A percentile compares a stretch with the other conserved stretches of the same genome.
Conservation (phyloP, 2,888 invertebrate genomes). For the Abrostola triplasia region DNA sequence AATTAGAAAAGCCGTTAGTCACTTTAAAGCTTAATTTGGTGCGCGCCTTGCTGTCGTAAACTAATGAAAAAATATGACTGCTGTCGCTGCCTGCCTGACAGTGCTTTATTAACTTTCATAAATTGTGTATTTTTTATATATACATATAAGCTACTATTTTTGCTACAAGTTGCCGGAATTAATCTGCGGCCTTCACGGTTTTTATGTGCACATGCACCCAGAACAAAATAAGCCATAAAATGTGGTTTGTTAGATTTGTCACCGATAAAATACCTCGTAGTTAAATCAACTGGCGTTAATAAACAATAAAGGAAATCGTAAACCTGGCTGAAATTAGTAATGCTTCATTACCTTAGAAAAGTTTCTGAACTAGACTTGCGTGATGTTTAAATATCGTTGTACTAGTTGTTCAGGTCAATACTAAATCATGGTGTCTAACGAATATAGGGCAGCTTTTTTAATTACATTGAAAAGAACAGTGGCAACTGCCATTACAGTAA, state of each 20-base stretch:
- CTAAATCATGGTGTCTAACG: conserved; percentile 18
- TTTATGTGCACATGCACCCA: conserved; percentile 43
- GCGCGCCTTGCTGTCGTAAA: conserved; percentile 49
- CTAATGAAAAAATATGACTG: conserved; percentile 66
- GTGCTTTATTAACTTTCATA: conserved; percentile 58
- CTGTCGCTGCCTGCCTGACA: conserved; percentile 47
- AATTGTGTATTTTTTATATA: conserved; percentile 58
- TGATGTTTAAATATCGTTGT: conserved; percentile 28
- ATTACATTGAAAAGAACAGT: conserved; percentile 24
- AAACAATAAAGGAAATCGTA: conserved; percentile 54
- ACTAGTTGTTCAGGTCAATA: no score
- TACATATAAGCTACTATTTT: conserved; percentile 24
- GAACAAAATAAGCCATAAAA: conserved; percentile 60
- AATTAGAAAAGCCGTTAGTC: conserved; percentile 35
- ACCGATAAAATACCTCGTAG: conserved; percentile 58
- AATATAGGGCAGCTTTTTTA: conserved; percentile 11
- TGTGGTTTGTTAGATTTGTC: conserved; percentile 64
- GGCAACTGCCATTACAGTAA: conserved; percentile 35
- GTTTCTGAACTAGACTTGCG: conserved; percentile 13
- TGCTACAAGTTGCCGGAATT: conserved; percentile 24
- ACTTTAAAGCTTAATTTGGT: conserved; percentile 53
- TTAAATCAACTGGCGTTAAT: conserved; percentile 51
- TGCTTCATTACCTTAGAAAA: conserved; percentile 33
- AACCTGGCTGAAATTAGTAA: conserved; percentile 46
- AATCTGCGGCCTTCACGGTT: conserved; percentile 38